phyloP scores from a whole-genome alignment of 2,888 invertebrate species.

The Polydrusus pterygomalis region DNA sequence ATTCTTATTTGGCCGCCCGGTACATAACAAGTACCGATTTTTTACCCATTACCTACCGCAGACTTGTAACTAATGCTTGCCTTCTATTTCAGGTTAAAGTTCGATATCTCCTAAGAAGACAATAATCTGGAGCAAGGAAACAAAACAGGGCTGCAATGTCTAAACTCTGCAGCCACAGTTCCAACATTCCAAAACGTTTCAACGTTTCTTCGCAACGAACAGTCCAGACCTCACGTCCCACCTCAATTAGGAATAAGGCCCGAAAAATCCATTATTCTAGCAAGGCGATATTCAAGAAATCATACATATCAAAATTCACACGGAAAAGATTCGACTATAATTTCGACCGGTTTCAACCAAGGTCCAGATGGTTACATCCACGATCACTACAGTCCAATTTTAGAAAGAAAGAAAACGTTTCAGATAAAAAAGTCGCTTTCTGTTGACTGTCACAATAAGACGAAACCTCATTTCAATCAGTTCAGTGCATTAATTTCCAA shows the following conservation, averaged over 20 bases:
- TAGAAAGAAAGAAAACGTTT: slow-evolving; percentile 57
- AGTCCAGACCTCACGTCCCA: slow-evolving; percentile 25
- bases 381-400: slow-evolving; percentile 68
- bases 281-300: slow-evolving; percentile 59
- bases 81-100: slow-evolving; percentile 57
- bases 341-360: background rate
- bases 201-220: slow-evolving; percentile 46
- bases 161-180: slow-evolving; percentile 67
- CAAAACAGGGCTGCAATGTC: slow-evolving; percentile 69
- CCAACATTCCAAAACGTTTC: slow-evolving; percentile 64
- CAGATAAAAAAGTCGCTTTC: slow-evolving; percentile 60
- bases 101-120: slow-evolving; percentile 37
- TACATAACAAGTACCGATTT: no score
- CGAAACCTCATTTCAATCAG: background rate
- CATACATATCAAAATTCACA: slow-evolving; percentile 54
- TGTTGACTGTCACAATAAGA: slow-evolving; percentile 54
- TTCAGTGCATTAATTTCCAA: background rate
- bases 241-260: slow-evolving; percentile 44
- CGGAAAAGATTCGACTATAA: slow-evolving; percentile 51
- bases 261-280: slow-evolving; percentile 63
- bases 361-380: slow-evolving; percentile 65
- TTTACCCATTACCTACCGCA: no score
- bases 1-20: no score
- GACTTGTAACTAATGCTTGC: background rate
- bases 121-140: slow-evolving; percentile 61